Evolutionary conservation across 2,797 vertebrate genomes (phyloP).

Genomic region (Danio choprae): DNA sequence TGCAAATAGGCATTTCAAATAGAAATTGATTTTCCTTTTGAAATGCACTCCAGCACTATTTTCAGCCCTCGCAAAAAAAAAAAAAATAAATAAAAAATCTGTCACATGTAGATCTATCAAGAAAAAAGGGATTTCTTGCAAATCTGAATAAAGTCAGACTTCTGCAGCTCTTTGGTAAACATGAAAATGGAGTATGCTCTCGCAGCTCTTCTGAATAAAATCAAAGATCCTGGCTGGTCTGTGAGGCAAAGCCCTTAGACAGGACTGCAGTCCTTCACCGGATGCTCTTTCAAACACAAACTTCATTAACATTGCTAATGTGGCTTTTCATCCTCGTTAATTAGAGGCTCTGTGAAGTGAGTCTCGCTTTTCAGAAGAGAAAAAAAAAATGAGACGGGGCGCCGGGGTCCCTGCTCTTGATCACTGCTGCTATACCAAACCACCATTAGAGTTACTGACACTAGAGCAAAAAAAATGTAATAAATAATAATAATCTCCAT

Average conservation of each 20-base stretch:
- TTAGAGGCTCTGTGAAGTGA: slow-evolving; percentile 64
- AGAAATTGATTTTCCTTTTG: slow-evolving; percentile 31
- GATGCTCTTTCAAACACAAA: slow-evolving; percentile 55
- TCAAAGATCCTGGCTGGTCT: slow-evolving; percentile 9
- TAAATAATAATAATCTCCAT: not conserved
- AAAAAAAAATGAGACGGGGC: slow-evolving; percentile 50
- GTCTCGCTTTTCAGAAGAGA: slow-evolving; percentile 58
- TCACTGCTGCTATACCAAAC: slow-evolving; percentile 23
- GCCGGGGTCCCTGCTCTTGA: slow-evolving; percentile 52
- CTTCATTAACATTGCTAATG: slow-evolving; percentile 68
- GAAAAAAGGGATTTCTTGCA: slow-evolving; percentile 6
- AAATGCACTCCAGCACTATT: slow-evolving; percentile 9
- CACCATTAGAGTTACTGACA: not conserved
- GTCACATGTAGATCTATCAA: not conserved
- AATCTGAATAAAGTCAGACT: slow-evolving; percentile 25
- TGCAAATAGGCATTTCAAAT: slow-evolving; percentile 31
- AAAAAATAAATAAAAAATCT: slow-evolving; percentile 1
- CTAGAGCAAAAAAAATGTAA: slow-evolving; percentile 20
- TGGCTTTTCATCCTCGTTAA: slow-evolving; percentile 65
- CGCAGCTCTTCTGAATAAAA: slow-evolving; percentile 3
- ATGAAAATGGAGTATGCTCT: slow-evolving; percentile 1
- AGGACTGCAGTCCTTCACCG: slow-evolving; percentile 42
- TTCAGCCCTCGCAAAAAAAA: not conserved
- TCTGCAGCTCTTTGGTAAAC: slow-evolving; percentile 2
- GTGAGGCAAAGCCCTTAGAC: slow-evolving; percentile 43